These are phyloP conservation scores for Climacteris rufus DNA, from an alignment of 2,113 vertebrate genomes.

Conservation along the genomic window DNA sequence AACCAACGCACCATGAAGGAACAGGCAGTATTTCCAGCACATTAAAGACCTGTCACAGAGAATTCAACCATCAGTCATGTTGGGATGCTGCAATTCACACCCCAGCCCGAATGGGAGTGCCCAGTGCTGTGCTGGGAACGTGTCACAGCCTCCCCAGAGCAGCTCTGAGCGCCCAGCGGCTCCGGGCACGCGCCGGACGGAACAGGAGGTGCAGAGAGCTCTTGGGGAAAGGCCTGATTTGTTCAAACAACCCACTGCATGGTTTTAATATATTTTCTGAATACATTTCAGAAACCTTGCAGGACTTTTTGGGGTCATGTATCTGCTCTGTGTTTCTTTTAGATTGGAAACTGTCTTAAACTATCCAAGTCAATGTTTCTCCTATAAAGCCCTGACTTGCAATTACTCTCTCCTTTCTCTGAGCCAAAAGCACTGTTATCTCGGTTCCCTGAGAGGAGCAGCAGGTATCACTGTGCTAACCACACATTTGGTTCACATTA, in stretches of 20 bases:
- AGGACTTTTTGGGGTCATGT: background rate
- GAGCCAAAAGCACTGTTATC: background rate
- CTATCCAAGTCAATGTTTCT: background rate
- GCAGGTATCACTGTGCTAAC: background rate
- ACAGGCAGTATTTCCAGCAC: background rate
- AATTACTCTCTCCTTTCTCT: background rate
- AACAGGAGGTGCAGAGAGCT: background rate
- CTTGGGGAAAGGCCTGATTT: background rate
- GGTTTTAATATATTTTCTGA: constrained; percentile 47
- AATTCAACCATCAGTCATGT: background rate
- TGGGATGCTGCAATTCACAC: background rate
- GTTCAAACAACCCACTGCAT: background rate
- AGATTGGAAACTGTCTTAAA: background rate
- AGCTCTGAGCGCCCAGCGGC: background rate
- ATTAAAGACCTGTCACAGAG: background rate
- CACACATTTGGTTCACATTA: constrained; percentile 44
- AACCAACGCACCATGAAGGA: background rate
- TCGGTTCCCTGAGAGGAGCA: background rate
- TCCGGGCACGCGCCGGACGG: background rate
- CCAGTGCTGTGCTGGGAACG: background rate
- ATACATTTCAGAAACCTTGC: constrained; percentile 9
- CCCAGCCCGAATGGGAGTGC: background rate
- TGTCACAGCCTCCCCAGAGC: background rate
- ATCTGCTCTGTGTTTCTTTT: constrained; percentile 5
- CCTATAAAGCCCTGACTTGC: background rate